A percentile compares a stretch with the other conserved stretches of the same genome.
Conservation (phyloP, 2,888 invertebrate species). For the Calliphora vomitoria region DNA sequence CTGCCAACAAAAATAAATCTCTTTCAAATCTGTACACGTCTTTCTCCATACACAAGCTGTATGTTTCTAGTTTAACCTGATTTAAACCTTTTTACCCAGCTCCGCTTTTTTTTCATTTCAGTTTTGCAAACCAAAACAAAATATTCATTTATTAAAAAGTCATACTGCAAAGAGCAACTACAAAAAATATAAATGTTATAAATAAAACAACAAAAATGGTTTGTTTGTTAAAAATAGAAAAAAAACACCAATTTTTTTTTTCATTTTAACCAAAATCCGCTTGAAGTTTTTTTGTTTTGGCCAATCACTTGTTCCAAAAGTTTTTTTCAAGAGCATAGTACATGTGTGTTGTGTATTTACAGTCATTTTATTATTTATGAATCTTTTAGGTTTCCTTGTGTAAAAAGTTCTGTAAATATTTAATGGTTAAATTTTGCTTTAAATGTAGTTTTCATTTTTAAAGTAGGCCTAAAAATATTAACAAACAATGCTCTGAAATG, state of each 20-base stretch:
- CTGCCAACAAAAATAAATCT: conserved; percentile 5
- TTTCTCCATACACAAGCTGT: conserved; percentile 44
- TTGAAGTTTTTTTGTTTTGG: conserved; percentile 10
- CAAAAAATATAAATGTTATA: conserved; percentile 4
- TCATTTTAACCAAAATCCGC: conserved; percentile 24
- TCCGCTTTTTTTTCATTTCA: background rate
- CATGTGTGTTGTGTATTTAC: conserved; percentile 39
- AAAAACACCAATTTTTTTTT: background rate
- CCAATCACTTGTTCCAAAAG: background rate
- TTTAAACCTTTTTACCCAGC: conserved; percentile 26
- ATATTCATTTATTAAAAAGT: conserved; percentile 68
- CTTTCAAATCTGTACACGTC: conserved; percentile 64
- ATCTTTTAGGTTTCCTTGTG: conserved; percentile 6
- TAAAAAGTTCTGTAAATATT: conserved; percentile 16
- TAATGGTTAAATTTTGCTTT: conserved; percentile 1
- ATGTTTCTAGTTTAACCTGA: conserved; percentile 47
- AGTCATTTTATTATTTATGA: conserved; percentile 45
- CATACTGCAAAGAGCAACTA: conserved; percentile 36
- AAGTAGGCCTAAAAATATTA: no score
- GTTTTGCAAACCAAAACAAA: conserved; percentile 50
- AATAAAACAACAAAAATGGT: conserved; percentile 25
- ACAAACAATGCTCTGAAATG: no score
- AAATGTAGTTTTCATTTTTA: background rate
- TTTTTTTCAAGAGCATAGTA: conserved; percentile 25
- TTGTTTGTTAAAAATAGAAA: conserved; percentile 6